These are phyloP conservation scores for Sesamia inferens DNA, from an alignment of 2,888 invertebrate species.

Conservation along the genomic window DNA sequence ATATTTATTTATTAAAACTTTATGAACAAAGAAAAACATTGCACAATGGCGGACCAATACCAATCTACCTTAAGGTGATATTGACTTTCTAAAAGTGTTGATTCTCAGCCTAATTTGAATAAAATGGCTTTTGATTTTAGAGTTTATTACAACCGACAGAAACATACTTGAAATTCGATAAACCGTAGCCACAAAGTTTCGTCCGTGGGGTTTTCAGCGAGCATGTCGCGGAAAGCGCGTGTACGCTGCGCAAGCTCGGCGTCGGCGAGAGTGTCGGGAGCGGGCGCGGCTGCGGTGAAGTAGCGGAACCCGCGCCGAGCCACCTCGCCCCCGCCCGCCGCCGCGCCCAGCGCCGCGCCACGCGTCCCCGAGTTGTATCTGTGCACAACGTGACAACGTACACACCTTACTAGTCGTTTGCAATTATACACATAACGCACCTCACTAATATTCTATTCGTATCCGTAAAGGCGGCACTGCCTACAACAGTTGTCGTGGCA, in stretches of 20 bases:
- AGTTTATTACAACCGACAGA: background rate
- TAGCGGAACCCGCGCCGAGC: slow-evolving; percentile 53
- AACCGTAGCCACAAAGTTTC: slow-evolving; percentile 76
- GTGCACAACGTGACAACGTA: background rate
- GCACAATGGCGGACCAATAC: too few relatives aligned
- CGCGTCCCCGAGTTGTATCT: slow-evolving; percentile 43
- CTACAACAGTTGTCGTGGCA: too few relatives aligned
- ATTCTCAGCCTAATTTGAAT: too few relatives aligned
- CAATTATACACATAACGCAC: background rate
- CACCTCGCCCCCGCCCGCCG: slow-evolving; percentile 9
- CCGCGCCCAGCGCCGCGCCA: slow-evolving; percentile 34
- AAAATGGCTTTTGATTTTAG: too few relatives aligned
- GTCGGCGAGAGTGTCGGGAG: slow-evolving; percentile 31
- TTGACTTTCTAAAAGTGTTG: too few relatives aligned
- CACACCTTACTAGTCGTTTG: background rate
- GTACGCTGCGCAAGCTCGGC: slow-evolving; percentile 68
- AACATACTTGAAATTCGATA: slow-evolving; percentile 76
- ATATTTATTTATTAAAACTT: too few relatives aligned
- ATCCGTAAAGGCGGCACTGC: too few relatives aligned
- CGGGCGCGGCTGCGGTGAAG: slow-evolving; percentile 33
- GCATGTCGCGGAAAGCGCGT: slow-evolving; percentile 70
- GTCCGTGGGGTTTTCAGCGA: slow-evolving; percentile 72
- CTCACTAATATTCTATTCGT: background rate
- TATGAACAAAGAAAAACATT: too few relatives aligned
- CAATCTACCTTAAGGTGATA: too few relatives aligned